These are phyloP conservation scores for Drosophila funebris DNA, from an alignment of 1,140 invertebrate species.

Conservation along the genomic window DNA sequence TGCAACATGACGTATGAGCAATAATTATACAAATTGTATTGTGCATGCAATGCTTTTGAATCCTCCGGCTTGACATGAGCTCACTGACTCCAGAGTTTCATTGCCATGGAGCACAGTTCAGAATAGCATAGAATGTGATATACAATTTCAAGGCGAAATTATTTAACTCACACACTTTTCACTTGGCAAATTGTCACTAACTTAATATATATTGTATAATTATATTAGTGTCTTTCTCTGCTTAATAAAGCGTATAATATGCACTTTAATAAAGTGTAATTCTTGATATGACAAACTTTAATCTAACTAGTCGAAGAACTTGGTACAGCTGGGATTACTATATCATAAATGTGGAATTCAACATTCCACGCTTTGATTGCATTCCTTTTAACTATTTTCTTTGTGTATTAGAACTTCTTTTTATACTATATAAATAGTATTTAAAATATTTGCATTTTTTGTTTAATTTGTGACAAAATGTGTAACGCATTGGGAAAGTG, in stretches of 20 bases:
- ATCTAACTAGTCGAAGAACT: neutral
- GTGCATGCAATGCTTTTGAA: neutral
- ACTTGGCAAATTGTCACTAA: neutral
- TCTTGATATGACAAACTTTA: neutral
- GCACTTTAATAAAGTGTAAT: too few species aligned
- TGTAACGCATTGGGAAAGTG: too few species aligned
- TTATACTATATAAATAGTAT: too few species aligned
- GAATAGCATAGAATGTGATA: neutral
- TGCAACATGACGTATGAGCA: constrained; percentile 29
- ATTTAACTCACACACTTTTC: neutral
- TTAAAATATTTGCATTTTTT: too few species aligned
- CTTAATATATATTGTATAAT: neutral
- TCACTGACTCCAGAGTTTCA: neutral
- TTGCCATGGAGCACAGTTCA: constrained; percentile 5
- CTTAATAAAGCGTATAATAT: neutral
- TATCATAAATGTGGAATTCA: too few species aligned
- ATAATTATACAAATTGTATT: neutral
- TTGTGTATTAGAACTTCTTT: too few species aligned
- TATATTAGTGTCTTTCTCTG: neutral
- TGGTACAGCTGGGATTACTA: too few species aligned
- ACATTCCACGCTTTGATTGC: too few species aligned
- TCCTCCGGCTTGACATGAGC: neutral
- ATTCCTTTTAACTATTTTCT: too few species aligned
- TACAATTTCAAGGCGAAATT: constrained; percentile 1
- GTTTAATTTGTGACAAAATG: too few species aligned